Evolutionary conservation across 2,113 vertebrate species (phyloP).

Genomic region (Indicator maculatus): DNA sequence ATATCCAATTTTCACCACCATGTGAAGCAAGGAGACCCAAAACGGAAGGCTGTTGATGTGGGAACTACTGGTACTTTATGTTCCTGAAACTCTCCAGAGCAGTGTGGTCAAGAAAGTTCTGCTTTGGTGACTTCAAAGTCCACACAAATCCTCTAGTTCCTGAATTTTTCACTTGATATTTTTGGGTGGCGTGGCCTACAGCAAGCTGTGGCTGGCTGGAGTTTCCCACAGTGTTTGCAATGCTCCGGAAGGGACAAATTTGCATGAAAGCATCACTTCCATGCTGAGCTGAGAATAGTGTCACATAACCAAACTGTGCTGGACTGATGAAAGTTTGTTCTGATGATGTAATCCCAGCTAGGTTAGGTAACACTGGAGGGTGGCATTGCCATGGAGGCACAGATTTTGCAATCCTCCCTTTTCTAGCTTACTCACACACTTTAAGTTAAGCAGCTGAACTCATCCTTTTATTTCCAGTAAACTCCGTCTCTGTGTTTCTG

Average conservation of each 20-base stretch:
- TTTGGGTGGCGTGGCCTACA: not conserved
- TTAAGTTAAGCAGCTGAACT: not conserved
- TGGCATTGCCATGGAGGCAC: not conserved
- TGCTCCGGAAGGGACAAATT: not conserved
- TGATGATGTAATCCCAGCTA: not conserved
- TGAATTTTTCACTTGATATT: not conserved
- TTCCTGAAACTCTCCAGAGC: not conserved
- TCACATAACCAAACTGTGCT: not conserved
- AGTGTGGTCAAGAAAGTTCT: not conserved
- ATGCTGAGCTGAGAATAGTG: not conserved
- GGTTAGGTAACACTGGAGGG: not conserved
- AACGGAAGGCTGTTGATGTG: not conserved
- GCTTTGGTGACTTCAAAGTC: not conserved
- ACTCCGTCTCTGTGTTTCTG: not conserved
- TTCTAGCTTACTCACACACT: not conserved
- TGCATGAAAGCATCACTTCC: not conserved
- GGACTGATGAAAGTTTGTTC: slow-evolving; percentile 24
- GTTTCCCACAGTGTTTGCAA: not conserved
- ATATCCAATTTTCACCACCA: not conserved
- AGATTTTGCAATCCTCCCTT: slow-evolving; percentile 36
- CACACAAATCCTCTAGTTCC: not conserved
- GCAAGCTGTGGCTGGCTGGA: not conserved
- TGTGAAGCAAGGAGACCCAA: not conserved
- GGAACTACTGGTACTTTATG: not conserved
- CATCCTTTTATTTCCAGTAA: not conserved